Evolutionary conservation across 2,797 vertebrate species (phyloP).

Genomic region (Amblyraja radiata): DNA sequence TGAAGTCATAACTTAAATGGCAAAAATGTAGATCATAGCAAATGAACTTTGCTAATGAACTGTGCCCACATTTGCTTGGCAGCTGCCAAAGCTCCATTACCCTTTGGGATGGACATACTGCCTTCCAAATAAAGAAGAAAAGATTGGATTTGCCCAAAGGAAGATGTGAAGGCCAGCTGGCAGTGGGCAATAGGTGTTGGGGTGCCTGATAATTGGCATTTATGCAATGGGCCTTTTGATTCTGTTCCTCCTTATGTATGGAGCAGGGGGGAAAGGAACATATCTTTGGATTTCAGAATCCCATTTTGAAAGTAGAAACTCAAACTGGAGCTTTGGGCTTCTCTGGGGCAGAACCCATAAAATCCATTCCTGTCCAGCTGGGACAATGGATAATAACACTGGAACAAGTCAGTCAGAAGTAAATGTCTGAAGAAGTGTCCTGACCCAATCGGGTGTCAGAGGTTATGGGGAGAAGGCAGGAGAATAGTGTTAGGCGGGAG

Average conservation of each 20-base stretch:
- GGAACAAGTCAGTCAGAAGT: neutral
- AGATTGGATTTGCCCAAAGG: neutral
- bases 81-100: neutral
- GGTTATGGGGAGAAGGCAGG: no score
- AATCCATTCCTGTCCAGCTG: neutral
- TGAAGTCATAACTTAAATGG: neutral
- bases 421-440: no score
- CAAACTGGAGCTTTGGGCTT: neutral
- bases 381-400: neutral
- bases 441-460: no score
- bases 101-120: neutral
- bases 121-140: neutral
- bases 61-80: neutral
- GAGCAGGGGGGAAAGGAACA: neutral
- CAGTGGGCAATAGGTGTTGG: neutral
- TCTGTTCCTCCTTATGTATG: neutral
- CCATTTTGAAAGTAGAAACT: neutral
- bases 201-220: neutral
- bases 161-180: neutral
- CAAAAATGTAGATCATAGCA: neutral
- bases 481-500: no score
- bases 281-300: neutral
- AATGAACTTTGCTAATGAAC: neutral
- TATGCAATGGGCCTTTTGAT: neutral
- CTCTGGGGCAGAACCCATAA: neutral